Conservation (phyloP, 2,888 invertebrate species). For the Toxonevra muliebris region DNA sequence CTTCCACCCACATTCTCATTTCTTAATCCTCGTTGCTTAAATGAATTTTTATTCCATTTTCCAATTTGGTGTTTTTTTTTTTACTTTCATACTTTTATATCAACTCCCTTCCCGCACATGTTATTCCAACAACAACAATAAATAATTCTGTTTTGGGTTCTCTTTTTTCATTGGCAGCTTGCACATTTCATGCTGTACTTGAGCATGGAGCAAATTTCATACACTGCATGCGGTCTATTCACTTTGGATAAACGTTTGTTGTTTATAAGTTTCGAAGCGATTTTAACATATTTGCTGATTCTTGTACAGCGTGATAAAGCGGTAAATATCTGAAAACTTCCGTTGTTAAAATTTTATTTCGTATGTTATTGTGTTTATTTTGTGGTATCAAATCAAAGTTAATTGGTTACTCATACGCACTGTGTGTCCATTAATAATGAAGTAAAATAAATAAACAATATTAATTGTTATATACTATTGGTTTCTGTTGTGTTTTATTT, state of each 20-base stretch:
- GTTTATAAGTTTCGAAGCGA: constrained; percentile 46
- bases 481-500: no score
- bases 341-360: not conserved
- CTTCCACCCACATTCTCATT: no score
- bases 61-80: not conserved
- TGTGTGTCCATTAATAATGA: not conserved
- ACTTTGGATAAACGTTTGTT: constrained; percentile 49
- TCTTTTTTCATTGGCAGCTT: constrained; percentile 32
- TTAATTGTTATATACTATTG: no score
- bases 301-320: constrained; percentile 56
- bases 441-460: not conserved
- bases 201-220: constrained; percentile 37
- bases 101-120: not conserved
- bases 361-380: constrained; percentile 24
- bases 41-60: not conserved
- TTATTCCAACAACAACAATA: not conserved
- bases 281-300: constrained; percentile 50
- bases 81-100: constrained; percentile 13
- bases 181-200: constrained; percentile 41
- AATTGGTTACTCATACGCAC: no score
- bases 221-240: constrained; percentile 50
- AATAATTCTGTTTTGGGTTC: not conserved
- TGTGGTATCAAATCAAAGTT: not conserved
- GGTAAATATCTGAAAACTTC: not conserved
- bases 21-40: not conserved